Base-by-base conservation (phyloP, 2,113 vertebrate species). In the Stercorarius parasiticus region DNA sequence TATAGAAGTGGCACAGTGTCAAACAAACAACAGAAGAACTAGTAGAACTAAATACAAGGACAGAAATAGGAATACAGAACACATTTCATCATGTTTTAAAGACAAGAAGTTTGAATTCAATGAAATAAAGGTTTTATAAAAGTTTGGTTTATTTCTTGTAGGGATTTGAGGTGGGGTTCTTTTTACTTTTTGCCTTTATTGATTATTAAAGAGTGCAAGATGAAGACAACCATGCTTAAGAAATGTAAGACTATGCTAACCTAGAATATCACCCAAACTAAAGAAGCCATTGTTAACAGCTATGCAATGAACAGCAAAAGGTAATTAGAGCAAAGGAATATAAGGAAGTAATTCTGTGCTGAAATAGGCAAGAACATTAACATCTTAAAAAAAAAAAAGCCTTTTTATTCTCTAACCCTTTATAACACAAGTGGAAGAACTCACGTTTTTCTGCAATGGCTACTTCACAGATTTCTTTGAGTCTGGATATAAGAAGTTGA, bases 381-480 rank as follows among this genome's bases (percentile, higher is more conserved):
- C 13, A 64, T 15, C 18, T 40, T 19, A 42, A 84, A 64, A 19
- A 45, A 21, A 45, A 84, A 64, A n/a, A 19, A 9, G 1, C 3
- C 2, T 27, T 53, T 55, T 59, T 47, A 79, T 64, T 69, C 13
- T 47, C 38, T 40, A 89, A 47, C 4, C 5, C 29, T 38, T 83
- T 47, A 84, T 14, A 91, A 40, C 32, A 36, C 16, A 80, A 67
- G 53, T 43, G 19, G 23, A 71, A 94, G 86, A 93, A 95, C 99
- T 86, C 97, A 99, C 99, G 86, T 93, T 99, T 99, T 98, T 99
- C 99, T 61, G 99, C 99, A 98, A 99, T 98, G 93, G 98, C 98
- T 53, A 99, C 99, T 97, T 99, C 99, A 88, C 99, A 99, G 87
- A 99, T 99, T 97, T 99, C 99, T 97, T 99, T 99, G 56, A 99